These are phyloP conservation scores for Rutilus rutilus DNA, from an alignment of 2,113 vertebrate genomes.

Conservation along the genomic window DNA sequence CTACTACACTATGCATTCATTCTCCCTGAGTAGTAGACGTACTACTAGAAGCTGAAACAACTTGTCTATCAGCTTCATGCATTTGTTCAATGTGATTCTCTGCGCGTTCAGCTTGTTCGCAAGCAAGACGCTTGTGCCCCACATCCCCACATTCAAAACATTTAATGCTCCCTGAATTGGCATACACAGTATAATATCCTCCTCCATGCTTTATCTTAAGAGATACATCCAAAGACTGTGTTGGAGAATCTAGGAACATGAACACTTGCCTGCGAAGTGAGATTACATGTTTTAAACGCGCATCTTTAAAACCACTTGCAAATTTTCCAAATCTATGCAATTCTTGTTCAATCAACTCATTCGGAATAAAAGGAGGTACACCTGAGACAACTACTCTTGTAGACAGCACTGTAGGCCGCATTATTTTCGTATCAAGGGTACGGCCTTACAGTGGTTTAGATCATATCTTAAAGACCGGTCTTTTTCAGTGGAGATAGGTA, in stretches of 20 bases:
- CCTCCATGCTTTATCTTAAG: background rate
- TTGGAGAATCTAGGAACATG: background rate
- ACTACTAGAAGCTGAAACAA: background rate
- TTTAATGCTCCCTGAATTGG: too few species aligned
- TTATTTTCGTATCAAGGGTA: too few species aligned
- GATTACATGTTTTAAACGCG: background rate
- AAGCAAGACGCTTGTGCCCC: background rate
- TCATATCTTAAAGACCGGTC: too few species aligned
- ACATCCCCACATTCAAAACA: too few species aligned
- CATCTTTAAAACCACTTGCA: background rate
- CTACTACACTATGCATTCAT: background rate
- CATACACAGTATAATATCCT: too few species aligned
- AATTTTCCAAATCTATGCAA: background rate
- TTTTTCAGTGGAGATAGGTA: too few species aligned
- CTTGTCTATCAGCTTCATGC: background rate
- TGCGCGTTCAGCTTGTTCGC: too few species aligned
- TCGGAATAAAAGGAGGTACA: background rate
- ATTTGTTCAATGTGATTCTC: background rate
- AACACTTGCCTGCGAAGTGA: background rate
- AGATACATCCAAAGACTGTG: background rate
- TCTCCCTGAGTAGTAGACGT: background rate
- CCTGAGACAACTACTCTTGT: background rate
- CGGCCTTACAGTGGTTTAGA: too few species aligned
- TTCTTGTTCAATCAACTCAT: background rate
- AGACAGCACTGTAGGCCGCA: too few species aligned